These are phyloP conservation scores for Calephelis nemesis DNA, from an alignment of 1,140 invertebrate species.

Conservation along the genomic window DNA sequence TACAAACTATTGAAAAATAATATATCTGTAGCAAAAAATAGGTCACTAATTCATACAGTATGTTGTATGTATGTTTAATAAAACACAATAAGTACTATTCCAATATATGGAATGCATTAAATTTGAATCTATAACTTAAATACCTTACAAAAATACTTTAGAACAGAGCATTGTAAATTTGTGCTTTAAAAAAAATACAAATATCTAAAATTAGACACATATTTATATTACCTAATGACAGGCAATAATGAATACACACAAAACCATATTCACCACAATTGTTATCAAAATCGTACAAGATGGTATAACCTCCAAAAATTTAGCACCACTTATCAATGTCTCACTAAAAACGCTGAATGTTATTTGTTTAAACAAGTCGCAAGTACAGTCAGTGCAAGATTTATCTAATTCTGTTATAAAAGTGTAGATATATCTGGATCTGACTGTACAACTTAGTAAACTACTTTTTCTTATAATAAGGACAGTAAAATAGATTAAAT, in stretches of 20 bases:
- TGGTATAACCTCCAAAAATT: constrained; percentile 76
- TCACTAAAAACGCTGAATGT: constrained; percentile 60
- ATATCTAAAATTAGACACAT: constrained; percentile 10
- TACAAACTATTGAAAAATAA: constrained; percentile 9
- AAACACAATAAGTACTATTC: constrained; percentile 1
- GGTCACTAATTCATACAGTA: constrained; percentile 1
- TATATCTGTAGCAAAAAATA: constrained; percentile 10
- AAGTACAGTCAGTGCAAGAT: neutral
- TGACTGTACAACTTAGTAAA: neutral
- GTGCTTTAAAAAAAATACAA: constrained; percentile 9
- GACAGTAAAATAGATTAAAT: constrained; percentile 21
- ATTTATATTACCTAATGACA: constrained; percentile 7
- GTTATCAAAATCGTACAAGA: constrained; percentile 68
- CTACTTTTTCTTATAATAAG: constrained; percentile 14
- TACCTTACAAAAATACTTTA: constrained; percentile 4
- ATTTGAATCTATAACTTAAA: constrained; percentile 9
- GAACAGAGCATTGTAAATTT: constrained; percentile 14
- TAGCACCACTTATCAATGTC: constrained; percentile 74
- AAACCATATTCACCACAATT: constrained; percentile 53
- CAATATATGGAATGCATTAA: neutral
- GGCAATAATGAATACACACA: constrained; percentile 29
- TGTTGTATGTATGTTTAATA: neutral
- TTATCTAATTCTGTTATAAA: too few species aligned
- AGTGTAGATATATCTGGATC: too few species aligned
- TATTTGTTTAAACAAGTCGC: constrained; percentile 34